Percentiles rank a stretch among this genome's conserved stretches.
Conservation (phyloP, 2,888 invertebrate genomes). For the Caenorhabditis sp. region DNA sequence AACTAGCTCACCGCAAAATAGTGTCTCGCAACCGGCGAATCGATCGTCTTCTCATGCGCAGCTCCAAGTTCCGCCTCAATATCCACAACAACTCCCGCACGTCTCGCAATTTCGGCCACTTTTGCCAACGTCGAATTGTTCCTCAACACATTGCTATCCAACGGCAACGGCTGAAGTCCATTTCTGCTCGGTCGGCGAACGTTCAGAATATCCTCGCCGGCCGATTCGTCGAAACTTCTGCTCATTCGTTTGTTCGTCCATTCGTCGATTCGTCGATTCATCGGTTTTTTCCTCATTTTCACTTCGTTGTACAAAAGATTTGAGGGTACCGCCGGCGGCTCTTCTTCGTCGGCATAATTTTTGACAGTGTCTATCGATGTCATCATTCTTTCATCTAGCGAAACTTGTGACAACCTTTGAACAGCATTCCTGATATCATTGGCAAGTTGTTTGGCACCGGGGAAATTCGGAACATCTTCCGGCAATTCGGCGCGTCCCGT, state of each 20-base stretch:
- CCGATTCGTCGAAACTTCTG: conserved; percentile 72
- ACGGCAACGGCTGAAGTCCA: conserved; percentile 59
- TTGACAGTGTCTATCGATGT: conserved; percentile 19
- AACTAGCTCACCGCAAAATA: conserved; percentile 50
- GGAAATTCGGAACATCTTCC: conserved; percentile 91
- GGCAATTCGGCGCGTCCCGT: conserved; percentile 89
- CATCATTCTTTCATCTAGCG: conserved; percentile 20
- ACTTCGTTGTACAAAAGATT: conserved; percentile 18
- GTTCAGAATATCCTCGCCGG: conserved; percentile 32
- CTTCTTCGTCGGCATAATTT: conserved; percentile 3
- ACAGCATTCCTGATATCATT: conserved; percentile 54
- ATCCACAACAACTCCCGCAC: conserved; percentile 77
- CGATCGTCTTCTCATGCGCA: conserved; percentile 26
- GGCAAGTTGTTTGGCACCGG: conserved; percentile 77
- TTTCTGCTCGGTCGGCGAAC: conserved; percentile 36
- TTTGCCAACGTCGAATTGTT: conserved; percentile 78
- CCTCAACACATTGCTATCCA: conserved; percentile 76
- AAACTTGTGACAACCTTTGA: conserved; percentile 13
- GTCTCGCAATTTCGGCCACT: conserved; percentile 85
- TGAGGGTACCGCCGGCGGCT: conserved; percentile 1
- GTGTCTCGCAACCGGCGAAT: conserved; percentile 46
- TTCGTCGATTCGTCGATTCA: conserved; percentile 26
- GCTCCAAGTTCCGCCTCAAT: conserved; percentile 41
- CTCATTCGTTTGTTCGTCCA: conserved; percentile 74
- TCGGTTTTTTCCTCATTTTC: conserved; percentile 28